phyloP scores from a whole-genome alignment of 92 coral and sea anemone genomes.

The Paragorgia papillata region DNA sequence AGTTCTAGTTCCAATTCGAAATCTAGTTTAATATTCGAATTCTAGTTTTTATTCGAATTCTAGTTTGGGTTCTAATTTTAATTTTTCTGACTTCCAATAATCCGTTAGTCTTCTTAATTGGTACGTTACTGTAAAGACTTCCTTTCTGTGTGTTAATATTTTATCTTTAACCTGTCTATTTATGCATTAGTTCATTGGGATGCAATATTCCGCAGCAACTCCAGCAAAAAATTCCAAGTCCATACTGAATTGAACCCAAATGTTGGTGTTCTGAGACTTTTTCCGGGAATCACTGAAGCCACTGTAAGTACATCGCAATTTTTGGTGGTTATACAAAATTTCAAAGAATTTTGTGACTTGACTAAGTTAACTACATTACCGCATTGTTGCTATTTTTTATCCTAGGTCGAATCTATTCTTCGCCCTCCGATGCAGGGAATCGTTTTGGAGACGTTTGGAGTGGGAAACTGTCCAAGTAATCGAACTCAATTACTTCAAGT shows the following conservation, averaged over 20 bases:
- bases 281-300: conserved; percentile 92
- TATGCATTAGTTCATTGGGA: conserved; percentile 82
- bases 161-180: too few species aligned
- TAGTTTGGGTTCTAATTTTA: too few species aligned
- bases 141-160: too few species aligned
- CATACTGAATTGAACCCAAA: conserved; percentile 86
- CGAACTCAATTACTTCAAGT: conserved; percentile 80
- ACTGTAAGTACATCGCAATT: conserved; percentile 70
- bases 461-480: conserved; percentile 90
- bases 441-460: conserved; percentile 90
- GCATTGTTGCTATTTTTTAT: too few species aligned
- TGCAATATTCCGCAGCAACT: conserved; percentile 89
- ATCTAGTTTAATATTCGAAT: too few species aligned
- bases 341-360: not conserved
- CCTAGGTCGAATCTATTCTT: conserved; percentile 83
- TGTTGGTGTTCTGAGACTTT: conserved; percentile 84
- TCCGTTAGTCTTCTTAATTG: too few species aligned
- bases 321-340: not conserved
- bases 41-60: too few species aligned
- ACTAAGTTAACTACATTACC: too few species aligned
- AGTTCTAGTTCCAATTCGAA: too few species aligned
- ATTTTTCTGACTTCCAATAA: too few species aligned
- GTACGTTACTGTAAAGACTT: too few species aligned
- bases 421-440: conserved; percentile 93
- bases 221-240: conserved; percentile 66